Percentiles rank a stretch among this genome's conserved stretches.
Conservation (phyloP, 2,797 vertebrate species). For the Oceanodroma leucorhoa region DNA sequence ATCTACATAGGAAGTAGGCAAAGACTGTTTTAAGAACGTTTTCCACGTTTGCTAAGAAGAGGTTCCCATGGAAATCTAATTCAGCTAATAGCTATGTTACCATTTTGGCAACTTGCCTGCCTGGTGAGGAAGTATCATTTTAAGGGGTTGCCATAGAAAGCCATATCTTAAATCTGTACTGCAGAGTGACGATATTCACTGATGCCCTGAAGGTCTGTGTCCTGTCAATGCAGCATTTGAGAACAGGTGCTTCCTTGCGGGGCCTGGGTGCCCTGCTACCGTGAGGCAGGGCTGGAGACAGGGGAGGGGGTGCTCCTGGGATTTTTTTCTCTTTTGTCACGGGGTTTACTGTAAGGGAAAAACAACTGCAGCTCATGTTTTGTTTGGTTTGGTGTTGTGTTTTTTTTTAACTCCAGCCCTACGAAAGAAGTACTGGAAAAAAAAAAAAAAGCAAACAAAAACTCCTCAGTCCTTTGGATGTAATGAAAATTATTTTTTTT, state of each 20-base stretch:
- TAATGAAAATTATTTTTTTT: background rate
- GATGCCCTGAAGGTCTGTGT: background rate
- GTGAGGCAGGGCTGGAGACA: background rate
- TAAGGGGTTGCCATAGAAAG: background rate
- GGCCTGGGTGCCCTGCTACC: background rate
- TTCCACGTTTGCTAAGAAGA: background rate
- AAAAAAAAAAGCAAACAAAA: background rate
- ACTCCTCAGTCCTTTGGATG: background rate
- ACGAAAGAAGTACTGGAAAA: background rate
- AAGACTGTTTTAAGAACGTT: background rate
- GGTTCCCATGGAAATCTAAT: constrained; percentile 47
- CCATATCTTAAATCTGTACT: background rate
- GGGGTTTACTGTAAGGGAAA: background rate
- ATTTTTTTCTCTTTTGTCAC: background rate
- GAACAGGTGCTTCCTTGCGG: background rate
- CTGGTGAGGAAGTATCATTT: constrained; percentile 18
- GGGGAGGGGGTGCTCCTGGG: background rate
- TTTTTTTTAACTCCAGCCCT: background rate
- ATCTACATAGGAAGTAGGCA: constrained; percentile 8
- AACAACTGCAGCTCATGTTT: background rate
- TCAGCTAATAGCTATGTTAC: constrained; percentile 8
- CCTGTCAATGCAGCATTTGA: background rate
- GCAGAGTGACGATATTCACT: background rate
- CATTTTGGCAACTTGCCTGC: background rate
- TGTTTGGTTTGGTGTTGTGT: fast-evolving